A percentile compares a stretch with the other conserved stretches of the same genome.
These are phyloP conservation scores for Dendronephthya gigantea DNA, from an alignment of 64 coral and sea anemone genomes.

Conservation along the genomic window DNA sequence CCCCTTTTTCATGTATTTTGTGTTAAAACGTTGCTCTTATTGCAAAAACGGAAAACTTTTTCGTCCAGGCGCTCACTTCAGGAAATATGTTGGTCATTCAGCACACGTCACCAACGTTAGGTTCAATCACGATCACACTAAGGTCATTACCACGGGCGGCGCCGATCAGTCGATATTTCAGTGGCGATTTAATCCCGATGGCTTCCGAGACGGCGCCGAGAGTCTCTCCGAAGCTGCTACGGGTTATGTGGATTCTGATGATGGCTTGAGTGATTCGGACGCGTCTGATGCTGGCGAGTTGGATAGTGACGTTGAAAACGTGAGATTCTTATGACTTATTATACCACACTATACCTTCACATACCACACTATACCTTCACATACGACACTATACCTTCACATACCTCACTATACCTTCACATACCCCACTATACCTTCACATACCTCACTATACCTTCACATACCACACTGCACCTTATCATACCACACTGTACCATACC, in stretches of 20 bases:
- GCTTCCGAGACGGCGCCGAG: slow-evolving; percentile 41
- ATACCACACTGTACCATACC: too few species aligned
- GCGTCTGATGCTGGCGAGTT: slow-evolving; percentile 83
- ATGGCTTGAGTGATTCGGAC: slow-evolving; percentile 87
- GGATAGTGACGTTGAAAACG: slow-evolving; percentile 94
- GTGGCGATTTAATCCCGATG: slow-evolving; percentile 89
- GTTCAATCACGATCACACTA: slow-evolving; percentile 68
- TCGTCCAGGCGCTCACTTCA: slow-evolving; percentile 46
- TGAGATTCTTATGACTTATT: slow-evolving; percentile 20
- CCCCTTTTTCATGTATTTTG: too few species aligned
- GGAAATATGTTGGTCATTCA: slow-evolving; percentile 72
- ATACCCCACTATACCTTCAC: too few species aligned
- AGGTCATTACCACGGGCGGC: slow-evolving; percentile 87
- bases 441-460: too few species aligned
- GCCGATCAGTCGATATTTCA: slow-evolving; percentile 95
- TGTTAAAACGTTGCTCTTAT: not conserved
- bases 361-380: too few species aligned
- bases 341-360: too few species aligned
- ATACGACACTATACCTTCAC: too few species aligned
- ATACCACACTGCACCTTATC: too few species aligned
- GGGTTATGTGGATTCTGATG: slow-evolving; percentile 73
- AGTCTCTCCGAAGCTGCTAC: slow-evolving; percentile 55
- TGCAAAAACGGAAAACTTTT: not conserved
- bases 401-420: too few species aligned
- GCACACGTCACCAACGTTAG: slow-evolving; percentile 94